These are phyloP conservation scores for Penaeus japonicus DNA, from an alignment of 1,140 invertebrate species.

Conservation along the genomic window DNA sequence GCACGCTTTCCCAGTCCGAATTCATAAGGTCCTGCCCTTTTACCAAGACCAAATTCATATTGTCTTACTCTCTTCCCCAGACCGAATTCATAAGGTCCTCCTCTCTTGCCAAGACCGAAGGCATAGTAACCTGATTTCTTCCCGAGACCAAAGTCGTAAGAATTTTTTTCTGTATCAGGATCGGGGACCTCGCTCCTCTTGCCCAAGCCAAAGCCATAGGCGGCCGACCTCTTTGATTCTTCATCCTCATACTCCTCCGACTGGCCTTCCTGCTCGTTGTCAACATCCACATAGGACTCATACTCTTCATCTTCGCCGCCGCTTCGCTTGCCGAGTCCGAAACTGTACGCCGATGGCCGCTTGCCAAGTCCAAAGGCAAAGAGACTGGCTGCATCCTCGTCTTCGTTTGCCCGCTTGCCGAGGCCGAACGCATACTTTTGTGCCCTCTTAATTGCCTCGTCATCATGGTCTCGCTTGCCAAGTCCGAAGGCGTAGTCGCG, in stretches of 20 bases:
- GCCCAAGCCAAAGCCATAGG: conserved; percentile 25
- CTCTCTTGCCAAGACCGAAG: conserved; percentile 36
- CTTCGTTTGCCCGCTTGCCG: conserved; percentile 23
- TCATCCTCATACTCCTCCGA: conserved; percentile 3
- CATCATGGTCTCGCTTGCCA: conserved; percentile 30
- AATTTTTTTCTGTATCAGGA: too few species aligned
- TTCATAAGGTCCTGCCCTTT: too few species aligned
- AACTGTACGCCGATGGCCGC: conserved; percentile 11
- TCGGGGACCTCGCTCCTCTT: not conserved
- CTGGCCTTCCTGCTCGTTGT: not conserved
- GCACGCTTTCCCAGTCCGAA: too few species aligned
- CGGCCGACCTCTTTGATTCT: not conserved
- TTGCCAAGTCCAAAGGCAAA: not conserved
- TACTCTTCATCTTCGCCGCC: not conserved
- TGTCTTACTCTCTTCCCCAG: too few species aligned
- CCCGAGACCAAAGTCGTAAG: not conserved
- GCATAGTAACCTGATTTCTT: conserved; percentile 13
- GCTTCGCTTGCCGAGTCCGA: conserved; percentile 46
- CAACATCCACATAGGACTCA: not conserved
- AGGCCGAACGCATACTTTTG: conserved; percentile 32
- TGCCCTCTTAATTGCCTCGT: not conserved
- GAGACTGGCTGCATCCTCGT: not conserved
- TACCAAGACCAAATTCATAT: too few species aligned
- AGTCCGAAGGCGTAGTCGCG: conserved; percentile 41
- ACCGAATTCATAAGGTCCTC: too few species aligned